Evolutionary conservation across 2,797 vertebrate genomes (phyloP), one percentile per base, ranked within the genome.

Genomic region (Catostomus latipinnis): DNA sequence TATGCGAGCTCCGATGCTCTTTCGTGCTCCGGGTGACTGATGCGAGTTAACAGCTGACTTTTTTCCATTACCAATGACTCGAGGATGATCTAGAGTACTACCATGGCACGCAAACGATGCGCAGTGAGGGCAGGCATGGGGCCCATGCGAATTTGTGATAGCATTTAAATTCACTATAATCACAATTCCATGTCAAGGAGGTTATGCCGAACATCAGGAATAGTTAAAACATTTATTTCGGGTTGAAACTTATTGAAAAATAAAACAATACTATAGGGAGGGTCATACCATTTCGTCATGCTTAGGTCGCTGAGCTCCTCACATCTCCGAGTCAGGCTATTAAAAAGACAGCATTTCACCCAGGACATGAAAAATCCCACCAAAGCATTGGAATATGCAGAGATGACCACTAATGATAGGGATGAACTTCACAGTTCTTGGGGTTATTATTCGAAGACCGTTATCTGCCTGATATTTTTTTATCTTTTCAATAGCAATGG

Each of bases 41-140:
- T 90, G 88, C 86, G 88, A 92, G 90, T 91, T 91, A 91, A 92
- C 92, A 93, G 91, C 89, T 90, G 90, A 91, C 88, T 80, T 92
- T 89, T 91, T 92, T 90, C 90, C 89, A 89, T 91, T 90, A 90
- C 85, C 89, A 92, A 91, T 89, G 90, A 88, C 92, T 93, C 74
- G 84, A 87, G 91, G 91, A 92, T 89, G 90, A 91, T 92, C 90
- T 90, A 78, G 89, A 88, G 89, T 91, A 91, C 90, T 87, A 88
- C 89, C 68, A 88, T 85, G 91, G 92, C 92, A 92, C 91, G 91
- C 91, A 92, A 91, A 90, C 89, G 83, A 80, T 74, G 87, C 68
- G 77, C 66, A 60, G 54, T 72, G 56, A 74, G 66, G 34, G 52
- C 75, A 67, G 50, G 73, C 52, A 82, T 67, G 9, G 43, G 75